Evolutionary conservation across 35 echinoderm and acorn worm species (phyloP).

Genomic region (Ophioderma brevispina): DNA sequence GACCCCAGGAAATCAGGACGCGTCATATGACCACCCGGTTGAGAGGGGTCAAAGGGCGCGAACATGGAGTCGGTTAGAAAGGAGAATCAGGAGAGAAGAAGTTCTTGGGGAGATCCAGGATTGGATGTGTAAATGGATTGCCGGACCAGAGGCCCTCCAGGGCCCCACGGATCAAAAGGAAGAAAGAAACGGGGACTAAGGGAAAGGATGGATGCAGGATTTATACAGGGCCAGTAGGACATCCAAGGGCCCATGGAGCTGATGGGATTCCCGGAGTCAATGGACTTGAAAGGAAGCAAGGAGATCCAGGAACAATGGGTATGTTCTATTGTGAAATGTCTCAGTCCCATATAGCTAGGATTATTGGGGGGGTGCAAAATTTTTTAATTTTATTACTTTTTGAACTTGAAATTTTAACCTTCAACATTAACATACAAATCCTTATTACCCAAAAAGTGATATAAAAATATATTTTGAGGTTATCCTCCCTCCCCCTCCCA

Average conservation of each 20-base stretch:
- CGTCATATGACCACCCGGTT: too few relatives aligned
- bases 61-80: too few relatives aligned
- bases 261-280: not conserved
- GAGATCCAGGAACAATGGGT: constrained; percentile 1
- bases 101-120: not conserved
- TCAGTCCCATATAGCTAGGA: not conserved
- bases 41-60: too few relatives aligned
- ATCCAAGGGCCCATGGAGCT: not conserved
- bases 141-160: not conserved
- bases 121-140: not conserved
- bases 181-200: not conserved
- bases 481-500: too few relatives aligned
- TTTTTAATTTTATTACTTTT: not conserved
- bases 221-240: not conserved
- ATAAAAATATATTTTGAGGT: too few relatives aligned
- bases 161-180: constrained; percentile 4
- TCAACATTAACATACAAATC: too few relatives aligned
- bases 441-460: too few relatives aligned
- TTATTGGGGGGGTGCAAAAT: too few relatives aligned
- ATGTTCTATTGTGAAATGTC: not conserved
- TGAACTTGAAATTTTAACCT: too few relatives aligned
- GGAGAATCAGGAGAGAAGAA: not conserved
- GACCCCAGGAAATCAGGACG: too few relatives aligned
- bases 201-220: not conserved
- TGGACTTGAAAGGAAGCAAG: not conserved